Base-by-base conservation (phyloP, 2,888 invertebrate species). In the Gonocerus acuteangulatus region DNA sequence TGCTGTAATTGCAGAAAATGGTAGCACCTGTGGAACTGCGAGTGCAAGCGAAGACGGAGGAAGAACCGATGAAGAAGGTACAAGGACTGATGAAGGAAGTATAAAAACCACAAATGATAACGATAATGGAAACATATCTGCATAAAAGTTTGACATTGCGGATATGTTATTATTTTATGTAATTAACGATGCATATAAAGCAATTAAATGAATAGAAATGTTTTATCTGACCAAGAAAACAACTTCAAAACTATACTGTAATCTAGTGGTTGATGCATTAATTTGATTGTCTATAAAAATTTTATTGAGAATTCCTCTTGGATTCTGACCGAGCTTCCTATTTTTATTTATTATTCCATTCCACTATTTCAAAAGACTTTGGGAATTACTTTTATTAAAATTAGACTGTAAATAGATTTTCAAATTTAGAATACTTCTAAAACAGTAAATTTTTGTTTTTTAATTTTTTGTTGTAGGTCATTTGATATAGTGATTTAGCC, bases 1-100 rank as follows among this genome's bases (percentile, higher is more conserved):
- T 71, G 93, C 91, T 2, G 54, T 54, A 1, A 22, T 54, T 7
- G 42, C 39, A 1, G n/a, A 42, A 15, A 39, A 57, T n/a, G 18
- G 22, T 2, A 21, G 19, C 19, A 21, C 27, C 44, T 42, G 39
- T 22, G 21, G 21, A 15, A 42, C 39, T 2, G 16, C 54, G 7
- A 42, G 39, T n/a, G 54, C 21, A 23, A 39, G 39, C 6, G 54
- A 22, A 3, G 54, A 39, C 15, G 11, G 9, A 15, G 21, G 21
- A 3, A 42, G 39, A 11, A 54, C 54, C 1, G 54, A 54, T 13
- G 54, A 54, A 42, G 54, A 54, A 42, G 42, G 21, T 13, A 23
- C 39, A 11, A 54, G 39, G 42, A 54, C 39, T 54, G 54, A 54
- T 39, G 39, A 39, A 9, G 15, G 15, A 39, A 39, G 27, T 27